Evolutionary conservation across 1,140 invertebrate species (phyloP).

Genomic region (Watersipora subatra): DNA sequence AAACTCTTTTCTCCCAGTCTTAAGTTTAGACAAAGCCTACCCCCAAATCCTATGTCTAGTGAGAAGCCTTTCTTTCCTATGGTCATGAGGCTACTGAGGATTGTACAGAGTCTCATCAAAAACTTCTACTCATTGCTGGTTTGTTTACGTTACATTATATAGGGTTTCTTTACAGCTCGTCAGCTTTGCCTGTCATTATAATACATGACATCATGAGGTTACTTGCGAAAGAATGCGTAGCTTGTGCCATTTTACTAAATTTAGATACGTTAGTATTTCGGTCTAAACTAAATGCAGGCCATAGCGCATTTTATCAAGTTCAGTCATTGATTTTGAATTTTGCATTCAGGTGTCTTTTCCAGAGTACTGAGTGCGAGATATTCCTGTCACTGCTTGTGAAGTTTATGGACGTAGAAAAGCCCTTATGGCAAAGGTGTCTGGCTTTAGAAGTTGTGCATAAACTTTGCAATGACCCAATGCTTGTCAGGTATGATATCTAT

Average conservation of each 20-base stretch:
- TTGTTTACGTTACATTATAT: conserved; percentile 38
- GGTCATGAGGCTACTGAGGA: conserved; percentile 78
- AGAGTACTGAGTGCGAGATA: conserved; percentile 96
- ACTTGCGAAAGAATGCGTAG: not conserved
- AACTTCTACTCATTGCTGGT: conserved; percentile 85
- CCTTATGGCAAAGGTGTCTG: conserved; percentile 82
- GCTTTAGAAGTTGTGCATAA: conserved; percentile 91
- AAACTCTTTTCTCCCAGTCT: conserved; percentile 84
- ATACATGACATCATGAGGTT: not conserved
- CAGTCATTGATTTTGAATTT: too few species aligned
- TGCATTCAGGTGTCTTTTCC: too few species aligned
- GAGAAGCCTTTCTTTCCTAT: conserved; percentile 94
- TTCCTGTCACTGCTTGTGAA: conserved; percentile 91
- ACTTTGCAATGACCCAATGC: conserved; percentile 60
- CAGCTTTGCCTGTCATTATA: too few species aligned
- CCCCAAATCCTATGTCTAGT: conserved; percentile 48
- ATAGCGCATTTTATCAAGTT: too few species aligned
- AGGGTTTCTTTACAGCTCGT: too few species aligned
- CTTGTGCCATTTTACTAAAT: not conserved
- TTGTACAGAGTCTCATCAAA: conserved; percentile 81
- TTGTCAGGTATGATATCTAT: conserved; percentile 61
- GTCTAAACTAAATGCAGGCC: too few species aligned
- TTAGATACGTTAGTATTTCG: too few species aligned
- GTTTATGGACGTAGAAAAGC: conserved; percentile 90
- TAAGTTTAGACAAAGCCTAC: conserved; percentile 32